Conservation (phyloP, 1,140 invertebrate species). For the Penaeus vannamei region DNA sequence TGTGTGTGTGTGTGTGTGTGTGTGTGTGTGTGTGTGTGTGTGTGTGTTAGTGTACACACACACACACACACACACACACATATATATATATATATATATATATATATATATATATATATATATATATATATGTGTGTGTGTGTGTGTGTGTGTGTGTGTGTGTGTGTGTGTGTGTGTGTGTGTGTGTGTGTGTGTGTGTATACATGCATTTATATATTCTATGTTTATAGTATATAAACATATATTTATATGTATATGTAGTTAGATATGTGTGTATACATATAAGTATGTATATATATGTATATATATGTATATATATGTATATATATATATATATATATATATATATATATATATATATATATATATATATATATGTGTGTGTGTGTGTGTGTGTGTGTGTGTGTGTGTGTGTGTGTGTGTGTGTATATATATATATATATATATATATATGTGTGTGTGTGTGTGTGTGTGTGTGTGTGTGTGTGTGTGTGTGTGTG, state of each 20-base stretch:
- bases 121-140: no score
- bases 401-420: background rate
- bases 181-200: no score
- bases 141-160: no score
- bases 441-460: slow-evolving; percentile 6
- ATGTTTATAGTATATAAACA: no score
- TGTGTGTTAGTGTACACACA: background rate
- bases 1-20: background rate
- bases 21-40: background rate
- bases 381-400: background rate
- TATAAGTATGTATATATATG: background rate
- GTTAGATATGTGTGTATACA: background rate
- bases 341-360: slow-evolving; percentile 31
- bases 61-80: no score
- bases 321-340: slow-evolving; percentile 23
- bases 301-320: slow-evolving; percentile 27
- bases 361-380: background rate
- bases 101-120: no score
- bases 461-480: background rate
- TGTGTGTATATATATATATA: slow-evolving; percentile 21
- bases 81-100: no score
- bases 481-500: background rate
- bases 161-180: no score
- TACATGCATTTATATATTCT: no score
- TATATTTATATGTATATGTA: no score